Evolutionary conservation across 2,797 vertebrate genomes (phyloP), one percentile per base, ranked within the genome.

Genomic region (Karalla daura): DNA sequence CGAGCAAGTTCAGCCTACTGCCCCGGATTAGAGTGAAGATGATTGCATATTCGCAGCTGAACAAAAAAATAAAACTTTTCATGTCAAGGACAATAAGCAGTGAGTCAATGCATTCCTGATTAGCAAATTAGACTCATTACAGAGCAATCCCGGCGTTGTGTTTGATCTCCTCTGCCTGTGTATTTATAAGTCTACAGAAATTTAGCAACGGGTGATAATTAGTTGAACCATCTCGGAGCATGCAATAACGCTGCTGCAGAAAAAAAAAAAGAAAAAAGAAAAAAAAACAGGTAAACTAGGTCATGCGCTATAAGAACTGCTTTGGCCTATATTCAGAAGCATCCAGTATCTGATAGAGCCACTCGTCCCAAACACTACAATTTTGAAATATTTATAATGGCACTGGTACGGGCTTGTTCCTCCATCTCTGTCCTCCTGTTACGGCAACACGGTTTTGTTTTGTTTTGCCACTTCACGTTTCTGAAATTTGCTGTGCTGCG

Each of bases 211-310:
- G 86, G 67, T 43, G 43, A 70, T 91, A 89, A 90, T 91, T 88
- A 91, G 86, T 64, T 74, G 70, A 77, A 79, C 78, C 63, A 81
- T 51, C 80, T 83, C 63, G 68, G 66, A 51, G 64, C 40, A 20
- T 49, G 73, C 44, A 44, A 44, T 80, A 74, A 86, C 60, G 13
- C 37, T 4, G 36, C 40, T 18, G 45, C 58, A 46, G 18, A 61
- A 63, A 72, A 74, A n/a, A n/a, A n/a, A n/a, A n/a, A n/a, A n/a
- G n/a, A n/a, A n/a, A n/a, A n/a, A n/a, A n/a, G n/a, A n/a, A n/a
- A n/a, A n/a, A n/a, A n/a, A 78, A 81, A 78, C 69, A 73, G 85
- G 85, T 88, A 85, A 91, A 91, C 52, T 90, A 70, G 88, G 89
- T 81, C 83, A 88, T 70, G 63, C 65, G 69, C 78, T 60, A 50